phyloP scores from a whole-genome alignment of 2,888 invertebrate species.

The Aspidiotus rigidus region DNA sequence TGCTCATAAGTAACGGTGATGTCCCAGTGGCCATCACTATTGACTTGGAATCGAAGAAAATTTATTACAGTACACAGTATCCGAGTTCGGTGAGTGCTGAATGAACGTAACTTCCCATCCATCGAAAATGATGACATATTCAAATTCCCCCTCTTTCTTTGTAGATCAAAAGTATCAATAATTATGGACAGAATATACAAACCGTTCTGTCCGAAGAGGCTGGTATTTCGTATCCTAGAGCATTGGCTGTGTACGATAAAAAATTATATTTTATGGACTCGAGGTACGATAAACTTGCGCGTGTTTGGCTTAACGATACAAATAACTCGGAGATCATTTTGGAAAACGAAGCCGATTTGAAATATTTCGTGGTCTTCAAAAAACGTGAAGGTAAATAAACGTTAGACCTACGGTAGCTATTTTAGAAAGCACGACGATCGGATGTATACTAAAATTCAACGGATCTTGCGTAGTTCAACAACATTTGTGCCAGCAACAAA shows the following conservation, averaged over 20 bases:
- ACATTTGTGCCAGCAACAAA: slow-evolving; percentile 75
- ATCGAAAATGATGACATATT: not conserved
- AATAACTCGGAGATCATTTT: slow-evolving; percentile 63
- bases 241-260: slow-evolving; percentile 71
- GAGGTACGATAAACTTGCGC: slow-evolving; percentile 75
- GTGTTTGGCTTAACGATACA: slow-evolving; percentile 72
- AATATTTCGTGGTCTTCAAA: slow-evolving; percentile 77
- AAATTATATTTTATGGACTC: slow-evolving; percentile 81
- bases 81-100: slow-evolving; percentile 54
- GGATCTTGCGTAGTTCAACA: slow-evolving; percentile 48
- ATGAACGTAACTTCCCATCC: not conserved
- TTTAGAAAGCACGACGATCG: not conserved
- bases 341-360: slow-evolving; percentile 79
- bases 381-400: slow-evolving; percentile 55
- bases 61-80: slow-evolving; percentile 80
- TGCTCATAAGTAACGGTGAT: slow-evolving; percentile 58
- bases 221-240: slow-evolving; percentile 66
- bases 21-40: slow-evolving; percentile 76
- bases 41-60: slow-evolving; percentile 66
- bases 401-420: not conserved
- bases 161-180: slow-evolving; percentile 52
- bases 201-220: slow-evolving; percentile 60
- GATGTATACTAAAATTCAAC: too few species aligned
- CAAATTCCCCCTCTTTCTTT: slow-evolving; percentile 22
- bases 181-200: slow-evolving; percentile 60